Conservation (phyloP, 2,113 vertebrate genomes). For the Hyperopisus bebe region DNA sequence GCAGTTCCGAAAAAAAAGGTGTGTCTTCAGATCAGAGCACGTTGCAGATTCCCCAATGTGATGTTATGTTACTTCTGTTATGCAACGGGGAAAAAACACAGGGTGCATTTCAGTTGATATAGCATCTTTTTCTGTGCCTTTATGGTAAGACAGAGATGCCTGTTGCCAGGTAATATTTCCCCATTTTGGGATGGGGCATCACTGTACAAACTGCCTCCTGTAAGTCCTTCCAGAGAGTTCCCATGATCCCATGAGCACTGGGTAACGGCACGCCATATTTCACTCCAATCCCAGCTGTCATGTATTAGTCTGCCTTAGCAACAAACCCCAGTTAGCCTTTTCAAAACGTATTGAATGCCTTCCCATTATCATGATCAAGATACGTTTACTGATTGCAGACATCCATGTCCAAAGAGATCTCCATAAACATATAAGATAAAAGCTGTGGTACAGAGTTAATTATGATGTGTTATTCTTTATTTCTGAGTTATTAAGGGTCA, state of each 20-base stretch:
- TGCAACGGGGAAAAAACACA: constrained; percentile 22
- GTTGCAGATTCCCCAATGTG: constrained; percentile 31
- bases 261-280: not conserved
- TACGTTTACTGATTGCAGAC: not conserved
- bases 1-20: constrained; percentile 29
- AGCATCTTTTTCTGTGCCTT: not conserved
- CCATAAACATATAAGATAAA: not conserved
- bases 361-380: not conserved
- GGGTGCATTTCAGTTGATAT: constrained; percentile 34
- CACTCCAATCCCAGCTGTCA: not conserved
- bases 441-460: not conserved
- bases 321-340: not conserved
- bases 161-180: not conserved
- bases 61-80: constrained; percentile 31
- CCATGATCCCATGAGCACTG: not conserved
- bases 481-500: not conserved
- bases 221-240: not conserved
- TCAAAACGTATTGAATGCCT: not conserved
- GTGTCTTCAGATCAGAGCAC: constrained; percentile 33
- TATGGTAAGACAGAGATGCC: not conserved
- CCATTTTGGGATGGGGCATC: not conserved
- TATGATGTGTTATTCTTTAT: not conserved
- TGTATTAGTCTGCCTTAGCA: not conserved
- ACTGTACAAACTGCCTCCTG: not conserved
- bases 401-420: not conserved